A percentile compares a stretch with the other conserved stretches of the same genome.
Evolutionary conservation across 2,888 invertebrate species (phyloP).

Genomic region (Pterostichus madidus): DNA sequence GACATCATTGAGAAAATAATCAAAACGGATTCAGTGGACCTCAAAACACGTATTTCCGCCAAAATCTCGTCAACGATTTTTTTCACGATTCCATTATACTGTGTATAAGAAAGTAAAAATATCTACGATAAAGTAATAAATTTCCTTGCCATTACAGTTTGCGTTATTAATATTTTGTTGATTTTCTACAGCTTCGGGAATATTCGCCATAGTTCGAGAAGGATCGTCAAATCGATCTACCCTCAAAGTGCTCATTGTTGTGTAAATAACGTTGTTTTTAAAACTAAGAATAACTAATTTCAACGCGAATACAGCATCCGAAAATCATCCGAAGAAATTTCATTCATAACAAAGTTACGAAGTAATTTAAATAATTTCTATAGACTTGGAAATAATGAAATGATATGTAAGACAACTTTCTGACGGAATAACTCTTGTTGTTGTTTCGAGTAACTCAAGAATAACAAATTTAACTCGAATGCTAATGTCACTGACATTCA

Average conservation of each 20-base stretch:
- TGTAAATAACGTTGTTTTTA: conserved; percentile 58
- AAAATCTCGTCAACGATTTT: too few species aligned
- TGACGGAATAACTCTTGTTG: background rate
- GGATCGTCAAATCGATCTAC: conserved; percentile 51
- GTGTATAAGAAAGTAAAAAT: too few species aligned
- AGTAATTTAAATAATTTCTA: conserved; percentile 30
- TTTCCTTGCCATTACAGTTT: too few species aligned
- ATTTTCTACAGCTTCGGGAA: conserved; percentile 9
- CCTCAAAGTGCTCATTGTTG: conserved; percentile 62
- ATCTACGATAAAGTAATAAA: background rate
- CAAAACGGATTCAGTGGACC: too few species aligned
- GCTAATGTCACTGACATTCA: background rate
- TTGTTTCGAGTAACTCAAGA: conserved; percentile 22
- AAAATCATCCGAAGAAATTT: conserved; percentile 17
- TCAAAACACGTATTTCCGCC: too few species aligned
- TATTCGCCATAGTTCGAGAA: conserved; percentile 9
- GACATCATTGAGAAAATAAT: too few species aligned
- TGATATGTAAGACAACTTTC: conserved; percentile 15
- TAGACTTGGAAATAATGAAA: conserved; percentile 8
- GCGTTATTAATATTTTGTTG: background rate
- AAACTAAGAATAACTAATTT: conserved; percentile 57
- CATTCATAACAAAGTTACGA: conserved; percentile 25
- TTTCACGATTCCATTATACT: too few species aligned
- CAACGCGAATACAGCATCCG: conserved; percentile 6
- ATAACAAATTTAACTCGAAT: conserved; percentile 6